A percentile compares a stretch with the other conserved stretches of the same genome.
These are phyloP conservation scores for Chlorops oryzae DNA, from an alignment of 1,140 invertebrate genomes.

Conservation along the genomic window DNA sequence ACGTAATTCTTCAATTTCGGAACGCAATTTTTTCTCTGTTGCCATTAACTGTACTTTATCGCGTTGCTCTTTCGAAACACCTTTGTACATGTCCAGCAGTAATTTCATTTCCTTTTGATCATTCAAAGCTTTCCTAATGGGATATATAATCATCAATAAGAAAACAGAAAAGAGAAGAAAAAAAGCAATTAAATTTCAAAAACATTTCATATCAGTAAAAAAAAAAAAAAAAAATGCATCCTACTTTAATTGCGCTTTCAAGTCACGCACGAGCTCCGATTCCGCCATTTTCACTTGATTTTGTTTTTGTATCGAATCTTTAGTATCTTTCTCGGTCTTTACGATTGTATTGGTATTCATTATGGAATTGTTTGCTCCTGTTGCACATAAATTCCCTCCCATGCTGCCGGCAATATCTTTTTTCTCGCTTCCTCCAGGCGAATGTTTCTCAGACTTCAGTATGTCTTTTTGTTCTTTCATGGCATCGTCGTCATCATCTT, in stretches of 20 bases:
- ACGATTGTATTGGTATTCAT: constrained; percentile 16
- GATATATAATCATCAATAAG: constrained; percentile 4
- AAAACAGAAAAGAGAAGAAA: constrained; percentile 11
- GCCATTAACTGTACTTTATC: constrained; percentile 96
- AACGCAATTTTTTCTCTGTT: constrained; percentile 81
- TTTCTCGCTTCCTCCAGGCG: constrained; percentile 31
- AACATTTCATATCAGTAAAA: constrained; percentile 1
- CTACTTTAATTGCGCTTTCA: constrained; percentile 88
- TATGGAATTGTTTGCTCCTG: constrained; percentile 17
- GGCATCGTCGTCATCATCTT: constrained; percentile 38
- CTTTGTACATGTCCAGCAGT: constrained; percentile 94
- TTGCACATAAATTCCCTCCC: no score
- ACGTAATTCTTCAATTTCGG: constrained; percentile 84
- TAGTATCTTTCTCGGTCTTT: constrained; percentile 54
- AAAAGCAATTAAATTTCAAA: no score
- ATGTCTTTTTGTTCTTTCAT: constrained; percentile 58
- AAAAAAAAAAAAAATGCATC: constrained; percentile 28
- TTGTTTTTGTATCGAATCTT: constrained; percentile 49
- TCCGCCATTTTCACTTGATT: constrained; percentile 59
- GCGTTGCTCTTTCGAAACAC: constrained; percentile 89
- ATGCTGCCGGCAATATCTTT: constrained; percentile 42
- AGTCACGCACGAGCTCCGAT: constrained; percentile 69
- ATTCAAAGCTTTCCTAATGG: constrained; percentile 81
- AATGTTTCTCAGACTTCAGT: constrained; percentile 48
- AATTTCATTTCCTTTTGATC: constrained; percentile 92